Evolutionary conservation across 1,140 invertebrate species (phyloP).

Genomic region (Ceratina calcarata): DNA sequence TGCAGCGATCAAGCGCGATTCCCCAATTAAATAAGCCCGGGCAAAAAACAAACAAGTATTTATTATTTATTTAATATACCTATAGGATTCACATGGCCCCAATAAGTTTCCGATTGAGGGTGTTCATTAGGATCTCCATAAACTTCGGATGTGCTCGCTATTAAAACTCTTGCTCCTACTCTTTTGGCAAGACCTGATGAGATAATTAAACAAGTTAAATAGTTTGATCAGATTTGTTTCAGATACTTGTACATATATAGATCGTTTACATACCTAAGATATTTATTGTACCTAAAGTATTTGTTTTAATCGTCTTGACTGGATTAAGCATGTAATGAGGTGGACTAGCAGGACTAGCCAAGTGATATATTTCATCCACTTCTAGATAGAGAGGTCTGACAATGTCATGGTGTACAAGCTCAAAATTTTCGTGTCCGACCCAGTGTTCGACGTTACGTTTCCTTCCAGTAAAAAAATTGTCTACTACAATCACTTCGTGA

Average conservation of each 20-base stretch:
- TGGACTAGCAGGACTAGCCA: constrained; percentile 98
- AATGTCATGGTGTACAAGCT: constrained; percentile 99
- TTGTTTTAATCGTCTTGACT: constrained; percentile 99
- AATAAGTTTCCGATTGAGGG: constrained; percentile 97
- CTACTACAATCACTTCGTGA: constrained; percentile 98
- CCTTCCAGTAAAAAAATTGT: constrained; percentile 99
- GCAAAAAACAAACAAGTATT: no score
- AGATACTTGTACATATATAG: neutral
- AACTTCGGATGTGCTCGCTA: constrained; percentile 99
- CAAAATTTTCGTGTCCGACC: constrained; percentile 99
- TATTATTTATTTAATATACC: constrained; percentile 81
- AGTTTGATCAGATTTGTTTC: neutral
- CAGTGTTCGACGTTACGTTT: constrained; percentile 99
- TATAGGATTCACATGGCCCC: constrained; percentile 99
- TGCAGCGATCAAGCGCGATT: no score
- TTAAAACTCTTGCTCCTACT: constrained; percentile 95
- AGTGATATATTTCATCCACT: constrained; percentile 99
- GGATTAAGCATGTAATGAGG: constrained; percentile 99
- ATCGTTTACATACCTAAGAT: constrained; percentile 89
- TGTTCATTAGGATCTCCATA: constrained; percentile 99
- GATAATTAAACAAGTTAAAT: neutral
- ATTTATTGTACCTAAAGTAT: constrained; percentile 99
- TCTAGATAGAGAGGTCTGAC: constrained; percentile 99
- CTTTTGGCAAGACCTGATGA: constrained; percentile 92
- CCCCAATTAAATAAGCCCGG: no score